phyloP scores from a whole-genome alignment of 2,797 vertebrate genomes.

The Tinamus major region DNA sequence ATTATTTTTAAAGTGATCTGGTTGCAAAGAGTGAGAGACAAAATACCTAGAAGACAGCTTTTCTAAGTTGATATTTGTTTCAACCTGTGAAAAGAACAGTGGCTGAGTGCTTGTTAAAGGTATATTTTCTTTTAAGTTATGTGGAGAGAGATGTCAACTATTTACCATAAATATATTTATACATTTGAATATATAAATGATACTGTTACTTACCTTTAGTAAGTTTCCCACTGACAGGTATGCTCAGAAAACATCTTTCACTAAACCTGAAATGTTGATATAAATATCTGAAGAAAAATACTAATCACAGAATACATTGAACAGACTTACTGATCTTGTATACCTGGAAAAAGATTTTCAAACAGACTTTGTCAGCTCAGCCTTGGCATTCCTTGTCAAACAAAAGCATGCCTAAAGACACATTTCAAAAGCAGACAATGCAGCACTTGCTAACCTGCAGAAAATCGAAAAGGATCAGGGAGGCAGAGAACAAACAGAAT shows the following conservation, averaged over 20 bases:
- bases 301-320: constrained; percentile 95
- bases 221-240: constrained; percentile 85
- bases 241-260: constrained; percentile 87
- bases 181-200: constrained; percentile 85
- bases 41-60: constrained; percentile 59
- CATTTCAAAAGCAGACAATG: constrained; percentile 89
- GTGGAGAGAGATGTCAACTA: constrained; percentile 71
- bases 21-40: constrained; percentile 54
- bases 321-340: constrained; percentile 90
- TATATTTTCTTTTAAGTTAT: constrained; percentile 76
- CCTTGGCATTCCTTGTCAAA: constrained; percentile 90
- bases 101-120: constrained; percentile 66
- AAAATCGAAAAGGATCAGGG: constrained; percentile 90
- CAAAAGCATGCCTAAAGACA: constrained; percentile 93
- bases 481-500: constrained; percentile 95
- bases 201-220: constrained; percentile 79
- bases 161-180: constrained; percentile 79
- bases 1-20: constrained; percentile 54
- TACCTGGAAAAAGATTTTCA: constrained; percentile 92
- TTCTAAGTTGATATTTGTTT: constrained; percentile 58
- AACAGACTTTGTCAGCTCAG: constrained; percentile 92
- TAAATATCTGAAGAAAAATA: constrained; percentile 95
- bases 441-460: constrained; percentile 90
- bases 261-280: constrained; percentile 91
- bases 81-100: constrained; percentile 45